Percentiles rank a stretch among this genome's conserved stretches.
These are phyloP conservation scores for Drosophila pectinifera DNA, from an alignment of 1,140 invertebrate genomes.

Conservation along the genomic window DNA sequence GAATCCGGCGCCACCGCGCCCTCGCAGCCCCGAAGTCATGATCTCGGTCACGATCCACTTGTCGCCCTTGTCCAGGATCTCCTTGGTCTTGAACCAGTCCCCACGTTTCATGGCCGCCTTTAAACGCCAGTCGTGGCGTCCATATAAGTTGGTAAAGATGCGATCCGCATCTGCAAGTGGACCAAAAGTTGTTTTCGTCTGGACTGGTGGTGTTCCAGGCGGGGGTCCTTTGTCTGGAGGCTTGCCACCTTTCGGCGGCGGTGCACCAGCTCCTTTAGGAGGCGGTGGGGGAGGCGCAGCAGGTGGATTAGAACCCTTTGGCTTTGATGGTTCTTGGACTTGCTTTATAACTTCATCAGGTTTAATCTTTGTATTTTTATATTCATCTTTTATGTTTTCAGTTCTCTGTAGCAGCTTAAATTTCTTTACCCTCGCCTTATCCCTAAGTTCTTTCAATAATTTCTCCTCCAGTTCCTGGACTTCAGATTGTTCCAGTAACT, in stretches of 20 bases:
- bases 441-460: conserved; percentile 3
- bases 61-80: conserved; percentile 60
- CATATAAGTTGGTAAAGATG: conserved; percentile 74
- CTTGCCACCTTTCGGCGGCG: background rate
- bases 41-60: conserved; percentile 87
- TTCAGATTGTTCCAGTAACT: background rate
- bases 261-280: background rate
- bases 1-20: conserved; percentile 92
- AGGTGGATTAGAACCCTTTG: background rate
- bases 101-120: conserved; percentile 71
- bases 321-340: conserved; percentile 1
- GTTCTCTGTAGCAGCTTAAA: background rate
- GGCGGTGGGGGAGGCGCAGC: background rate
- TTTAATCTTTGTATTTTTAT: background rate
- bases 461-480: background rate
- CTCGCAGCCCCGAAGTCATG: conserved; percentile 89
- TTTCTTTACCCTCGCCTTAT: background rate
- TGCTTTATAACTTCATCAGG: background rate
- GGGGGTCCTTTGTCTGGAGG: conserved; percentile 40
- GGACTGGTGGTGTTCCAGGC: conserved; percentile 64
- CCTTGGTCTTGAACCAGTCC: conserved; percentile 76
- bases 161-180: conserved; percentile 65
- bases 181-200: conserved; percentile 72
- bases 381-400: background rate
- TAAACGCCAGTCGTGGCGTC: conserved; percentile 70